Evolutionary conservation across 2,888 invertebrate species (phyloP).

Genomic region (Tenthredo livida): DNA sequence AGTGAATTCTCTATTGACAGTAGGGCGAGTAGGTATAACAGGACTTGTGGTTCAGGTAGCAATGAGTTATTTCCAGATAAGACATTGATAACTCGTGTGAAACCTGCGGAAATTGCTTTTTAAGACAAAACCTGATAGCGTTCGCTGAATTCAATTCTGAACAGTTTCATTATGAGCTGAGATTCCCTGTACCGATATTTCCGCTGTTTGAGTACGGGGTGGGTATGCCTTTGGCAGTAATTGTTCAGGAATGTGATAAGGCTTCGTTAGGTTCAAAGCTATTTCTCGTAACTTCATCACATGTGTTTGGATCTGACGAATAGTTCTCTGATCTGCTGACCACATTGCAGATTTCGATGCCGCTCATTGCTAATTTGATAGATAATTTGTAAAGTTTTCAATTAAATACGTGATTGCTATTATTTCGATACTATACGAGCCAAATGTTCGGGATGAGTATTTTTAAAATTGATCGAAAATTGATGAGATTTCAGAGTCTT

Average conservation of each 20-base stretch:
- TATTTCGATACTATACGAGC: not conserved
- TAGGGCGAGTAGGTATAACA: not conserved
- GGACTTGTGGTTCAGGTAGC: not conserved
- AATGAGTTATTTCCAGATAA: not conserved
- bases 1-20: not conserved
- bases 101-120: not conserved
- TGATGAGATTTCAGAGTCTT: not conserved
- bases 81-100: not conserved
- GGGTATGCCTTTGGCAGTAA: slow-evolving; percentile 17
- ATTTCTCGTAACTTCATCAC: not conserved
- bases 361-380: not conserved
- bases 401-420: not conserved
- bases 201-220: not conserved
- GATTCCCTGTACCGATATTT: slow-evolving; percentile 8
- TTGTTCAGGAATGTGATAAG: not conserved
- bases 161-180: not conserved
- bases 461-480: not conserved
- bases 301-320: not conserved
- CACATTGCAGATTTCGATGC: not conserved
- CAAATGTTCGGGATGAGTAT: not conserved
- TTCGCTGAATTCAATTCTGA: not conserved
- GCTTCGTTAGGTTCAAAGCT: not conserved
- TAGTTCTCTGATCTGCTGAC: not conserved
- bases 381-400: not conserved
- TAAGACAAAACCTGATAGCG: not conserved